Conservation (phyloP, 2,113 vertebrate species). For the Sminthopsis crassicaudata region DNA sequence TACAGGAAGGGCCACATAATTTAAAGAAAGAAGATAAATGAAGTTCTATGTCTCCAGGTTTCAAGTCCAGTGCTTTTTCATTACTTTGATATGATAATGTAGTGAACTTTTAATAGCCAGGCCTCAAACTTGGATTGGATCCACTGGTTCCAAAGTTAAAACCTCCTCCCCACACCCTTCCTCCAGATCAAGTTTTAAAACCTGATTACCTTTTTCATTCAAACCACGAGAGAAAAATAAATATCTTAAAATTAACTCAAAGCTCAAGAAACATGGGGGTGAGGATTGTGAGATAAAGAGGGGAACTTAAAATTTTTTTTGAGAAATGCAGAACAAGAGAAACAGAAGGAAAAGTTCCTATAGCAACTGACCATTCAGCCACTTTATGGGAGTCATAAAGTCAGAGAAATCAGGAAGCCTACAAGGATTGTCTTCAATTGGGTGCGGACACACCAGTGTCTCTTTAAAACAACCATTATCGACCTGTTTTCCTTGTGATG, state of each 20-base stretch:
- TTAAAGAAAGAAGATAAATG: background rate
- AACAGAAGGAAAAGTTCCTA: background rate
- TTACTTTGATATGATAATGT: background rate
- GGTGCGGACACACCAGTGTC: background rate
- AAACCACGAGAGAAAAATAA: background rate
- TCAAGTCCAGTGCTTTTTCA: background rate
- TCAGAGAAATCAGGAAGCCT: background rate
- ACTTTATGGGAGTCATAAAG: background rate
- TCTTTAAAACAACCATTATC: background rate
- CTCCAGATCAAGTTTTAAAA: background rate
- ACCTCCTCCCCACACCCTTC: background rate
- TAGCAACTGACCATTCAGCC: background rate
- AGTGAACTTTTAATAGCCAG: background rate
- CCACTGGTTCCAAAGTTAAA: background rate
- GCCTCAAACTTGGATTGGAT: background rate
- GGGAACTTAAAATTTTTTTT: background rate
- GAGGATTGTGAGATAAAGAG: background rate
- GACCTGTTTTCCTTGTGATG: background rate
- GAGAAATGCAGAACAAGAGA: background rate
- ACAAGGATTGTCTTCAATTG: background rate
- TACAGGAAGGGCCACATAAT: background rate
- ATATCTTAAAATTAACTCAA: background rate
- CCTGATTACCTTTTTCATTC: background rate
- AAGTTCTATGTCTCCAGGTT: background rate
- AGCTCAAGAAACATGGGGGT: background rate